A percentile compares a stretch with the other conserved stretches of the same genome.
Evolutionary conservation across 2,888 invertebrate genomes (phyloP).

Genomic region (Acrobasis repandana): DNA sequence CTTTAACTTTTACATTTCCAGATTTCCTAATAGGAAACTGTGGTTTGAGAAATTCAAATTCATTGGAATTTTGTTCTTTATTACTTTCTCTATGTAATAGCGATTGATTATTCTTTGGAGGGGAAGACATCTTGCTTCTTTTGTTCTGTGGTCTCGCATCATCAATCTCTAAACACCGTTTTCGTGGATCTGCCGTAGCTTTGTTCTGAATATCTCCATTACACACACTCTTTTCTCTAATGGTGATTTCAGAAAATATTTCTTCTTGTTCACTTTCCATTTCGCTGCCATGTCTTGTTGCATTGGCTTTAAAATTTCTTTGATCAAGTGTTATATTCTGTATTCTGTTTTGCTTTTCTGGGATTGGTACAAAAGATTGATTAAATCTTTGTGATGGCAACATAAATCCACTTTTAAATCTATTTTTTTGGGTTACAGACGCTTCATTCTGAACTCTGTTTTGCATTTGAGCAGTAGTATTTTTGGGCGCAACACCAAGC

Average conservation of each 20-base stretch:
- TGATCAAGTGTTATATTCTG: constrained; percentile 21
- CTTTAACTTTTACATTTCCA: constrained; percentile 38
- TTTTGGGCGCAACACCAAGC: constrained; percentile 33
- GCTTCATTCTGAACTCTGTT: constrained; percentile 23
- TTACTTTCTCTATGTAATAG: constrained; percentile 11
- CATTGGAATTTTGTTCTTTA: constrained; percentile 34
- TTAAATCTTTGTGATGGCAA: constrained; percentile 65
- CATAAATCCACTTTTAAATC: constrained; percentile 53
- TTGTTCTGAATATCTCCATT: constrained; percentile 25
- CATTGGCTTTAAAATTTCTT: constrained; percentile 22
- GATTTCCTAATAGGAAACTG: constrained; percentile 49
- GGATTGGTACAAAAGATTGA: constrained; percentile 44
- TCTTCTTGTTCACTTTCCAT: constrained; percentile 49
- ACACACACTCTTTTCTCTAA: constrained; percentile 34
- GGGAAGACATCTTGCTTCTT: constrained; percentile 43
- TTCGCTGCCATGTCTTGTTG: constrained; percentile 27
- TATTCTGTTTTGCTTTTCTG: constrained; percentile 36
- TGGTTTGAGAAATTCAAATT: constrained; percentile 61
- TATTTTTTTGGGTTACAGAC: constrained; percentile 46
- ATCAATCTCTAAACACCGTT: constrained; percentile 41
- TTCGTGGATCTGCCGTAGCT: constrained; percentile 28
- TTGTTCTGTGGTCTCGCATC: constrained; percentile 43
- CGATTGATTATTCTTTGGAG: constrained; percentile 29
- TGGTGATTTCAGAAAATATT: constrained; percentile 47
- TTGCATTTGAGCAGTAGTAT: constrained; percentile 25